Evolutionary conservation across 2,797 vertebrate species (phyloP).

Genomic region (Sparus aurata): DNA sequence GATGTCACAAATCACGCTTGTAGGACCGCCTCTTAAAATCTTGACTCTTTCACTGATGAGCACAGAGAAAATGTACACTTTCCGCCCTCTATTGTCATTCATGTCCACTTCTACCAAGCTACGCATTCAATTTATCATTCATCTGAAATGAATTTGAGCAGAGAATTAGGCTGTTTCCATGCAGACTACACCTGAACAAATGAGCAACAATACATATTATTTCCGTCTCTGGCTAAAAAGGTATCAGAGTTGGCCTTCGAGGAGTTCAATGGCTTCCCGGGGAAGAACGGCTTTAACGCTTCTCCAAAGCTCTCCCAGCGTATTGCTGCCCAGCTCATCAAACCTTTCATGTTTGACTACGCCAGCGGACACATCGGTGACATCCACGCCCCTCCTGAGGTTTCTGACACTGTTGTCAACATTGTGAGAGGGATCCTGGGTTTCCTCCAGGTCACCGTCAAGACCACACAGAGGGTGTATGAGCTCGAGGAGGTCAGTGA

Average conservation of each 20-base stretch:
- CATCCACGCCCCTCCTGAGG: conserved; percentile 83
- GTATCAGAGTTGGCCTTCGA: conserved; percentile 81
- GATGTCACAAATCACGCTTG: too few species aligned
- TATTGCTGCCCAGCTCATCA: conserved; percentile 82
- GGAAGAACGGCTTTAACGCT: conserved; percentile 69
- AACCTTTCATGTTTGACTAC: conserved; percentile 89
- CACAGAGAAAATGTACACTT: too few species aligned
- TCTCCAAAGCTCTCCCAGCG: conserved; percentile 82
- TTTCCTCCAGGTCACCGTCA: conserved; percentile 87
- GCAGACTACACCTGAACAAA: too few species aligned
- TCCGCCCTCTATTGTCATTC: too few species aligned
- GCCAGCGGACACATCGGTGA: conserved; percentile 79
- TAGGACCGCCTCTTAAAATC: too few species aligned
- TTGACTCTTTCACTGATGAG: too few species aligned
- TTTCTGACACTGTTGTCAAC: conserved; percentile 83
- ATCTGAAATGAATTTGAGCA: too few species aligned
- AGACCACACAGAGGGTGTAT: conserved; percentile 88
- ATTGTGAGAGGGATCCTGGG: conserved; percentile 85
- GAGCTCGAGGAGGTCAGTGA: conserved; percentile 83
- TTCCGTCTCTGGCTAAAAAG: conserved; percentile 69
- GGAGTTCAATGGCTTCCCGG: conserved; percentile 87
- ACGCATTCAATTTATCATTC: too few species aligned
- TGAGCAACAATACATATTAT: background rate
- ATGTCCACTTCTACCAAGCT: too few species aligned
- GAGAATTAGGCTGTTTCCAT: too few species aligned